Conservation (phyloP, 2,113 vertebrate genomes). For the Ovibos moschatus region DNA sequence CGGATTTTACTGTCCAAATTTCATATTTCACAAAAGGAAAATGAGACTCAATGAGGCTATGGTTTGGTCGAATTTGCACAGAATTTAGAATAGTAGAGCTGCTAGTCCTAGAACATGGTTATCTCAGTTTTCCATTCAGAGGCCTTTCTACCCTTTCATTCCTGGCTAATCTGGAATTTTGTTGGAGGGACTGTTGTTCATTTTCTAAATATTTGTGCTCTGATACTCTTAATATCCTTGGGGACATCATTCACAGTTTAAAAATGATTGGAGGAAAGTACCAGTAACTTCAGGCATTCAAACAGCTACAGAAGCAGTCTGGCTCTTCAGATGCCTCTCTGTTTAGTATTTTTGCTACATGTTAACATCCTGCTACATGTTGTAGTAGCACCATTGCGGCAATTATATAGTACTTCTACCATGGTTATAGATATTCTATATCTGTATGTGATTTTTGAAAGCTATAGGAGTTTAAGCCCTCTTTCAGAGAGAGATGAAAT, state of each 20-base stretch:
- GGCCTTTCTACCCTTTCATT: neutral
- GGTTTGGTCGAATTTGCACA: neutral
- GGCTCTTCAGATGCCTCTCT: neutral
- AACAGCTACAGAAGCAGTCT: neutral
- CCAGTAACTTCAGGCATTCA: neutral
- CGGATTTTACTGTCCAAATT: neutral
- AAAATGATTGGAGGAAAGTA: slow-evolving; percentile 31
- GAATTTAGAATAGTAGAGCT: neutral
- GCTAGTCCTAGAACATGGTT: too few relatives aligned
- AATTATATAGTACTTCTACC: neutral
- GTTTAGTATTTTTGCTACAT: neutral
- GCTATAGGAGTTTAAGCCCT: neutral
- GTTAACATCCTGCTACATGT: neutral
- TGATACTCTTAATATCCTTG: slow-evolving; percentile 5
- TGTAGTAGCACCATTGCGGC: neutral
- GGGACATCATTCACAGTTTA: slow-evolving; percentile 20
- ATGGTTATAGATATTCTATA: neutral
- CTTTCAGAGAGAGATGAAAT: neutral
- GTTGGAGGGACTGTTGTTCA: slow-evolving; percentile 17
- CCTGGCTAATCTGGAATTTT: slow-evolving; percentile 13
- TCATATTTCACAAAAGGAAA: neutral
- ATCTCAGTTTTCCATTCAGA: neutral
- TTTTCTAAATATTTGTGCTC: slow-evolving; percentile 42
- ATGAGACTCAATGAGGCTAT: neutral
- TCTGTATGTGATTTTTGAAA: neutral